Evolutionary conservation across 2,797 vertebrate genomes (phyloP).

Genomic region (Pyrocephalus nanus): DNA sequence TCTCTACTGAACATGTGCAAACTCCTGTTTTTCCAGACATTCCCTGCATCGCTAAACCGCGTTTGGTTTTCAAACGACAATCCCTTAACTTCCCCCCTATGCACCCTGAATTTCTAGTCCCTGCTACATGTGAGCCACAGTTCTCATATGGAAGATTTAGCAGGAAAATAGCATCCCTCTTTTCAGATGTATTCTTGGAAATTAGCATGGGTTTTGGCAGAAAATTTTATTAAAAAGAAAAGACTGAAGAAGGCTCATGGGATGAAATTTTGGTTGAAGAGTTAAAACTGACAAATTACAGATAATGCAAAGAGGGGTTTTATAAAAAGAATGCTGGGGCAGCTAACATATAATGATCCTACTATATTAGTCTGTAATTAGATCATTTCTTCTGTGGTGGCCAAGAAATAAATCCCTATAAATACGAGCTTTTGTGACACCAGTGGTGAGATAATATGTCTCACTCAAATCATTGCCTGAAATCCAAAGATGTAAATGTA

Average conservation of each 20-base stretch:
- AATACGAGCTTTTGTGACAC: not conserved
- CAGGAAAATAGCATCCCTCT: not conserved
- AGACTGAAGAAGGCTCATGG: not conserved
- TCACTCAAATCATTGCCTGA: not conserved
- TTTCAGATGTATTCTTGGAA: not conserved
- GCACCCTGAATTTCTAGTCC: not conserved
- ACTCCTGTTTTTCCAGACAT: not conserved
- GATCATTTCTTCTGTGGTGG: constrained; percentile 14
- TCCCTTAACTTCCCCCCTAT: not conserved
- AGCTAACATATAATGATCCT: constrained; percentile 7
- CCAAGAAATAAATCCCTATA: constrained; percentile 5
- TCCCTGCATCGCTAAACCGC: not conserved
- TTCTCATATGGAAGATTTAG: not conserved
- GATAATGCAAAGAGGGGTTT: not conserved
- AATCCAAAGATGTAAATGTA: not conserved
- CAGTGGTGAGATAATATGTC: not conserved
- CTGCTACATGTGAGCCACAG: not conserved
- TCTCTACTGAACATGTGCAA: not conserved
- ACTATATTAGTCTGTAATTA: constrained; percentile 33
- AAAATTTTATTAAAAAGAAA: not conserved
- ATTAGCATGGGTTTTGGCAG: not conserved
- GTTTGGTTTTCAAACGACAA: not conserved
- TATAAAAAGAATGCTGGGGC: not conserved
- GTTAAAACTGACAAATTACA: not conserved
- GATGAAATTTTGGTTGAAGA: not conserved